Percentiles rank a stretch among this genome's conserved stretches.
These are phyloP conservation scores for Onthophagus sagittarius DNA, from an alignment of 2,888 invertebrate species.

Conservation along the genomic window DNA sequence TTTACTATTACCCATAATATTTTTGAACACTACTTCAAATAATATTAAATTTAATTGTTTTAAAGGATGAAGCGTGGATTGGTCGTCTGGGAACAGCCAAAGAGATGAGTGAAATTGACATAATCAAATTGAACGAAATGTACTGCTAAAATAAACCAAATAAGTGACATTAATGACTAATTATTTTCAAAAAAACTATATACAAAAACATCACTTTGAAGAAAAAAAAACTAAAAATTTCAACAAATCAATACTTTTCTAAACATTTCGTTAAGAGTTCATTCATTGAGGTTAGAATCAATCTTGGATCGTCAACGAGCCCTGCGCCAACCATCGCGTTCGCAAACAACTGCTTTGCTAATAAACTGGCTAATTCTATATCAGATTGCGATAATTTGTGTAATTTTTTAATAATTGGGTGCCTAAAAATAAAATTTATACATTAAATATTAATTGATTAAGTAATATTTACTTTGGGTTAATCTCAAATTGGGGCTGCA, in stretches of 20 bases:
- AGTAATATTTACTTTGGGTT: conserved; percentile 73
- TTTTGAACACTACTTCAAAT: too few species aligned
- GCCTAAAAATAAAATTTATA: conserved; percentile 51
- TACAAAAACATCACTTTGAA: background rate
- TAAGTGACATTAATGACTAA: background rate
- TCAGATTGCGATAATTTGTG: conserved; percentile 69
- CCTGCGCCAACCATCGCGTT: conserved; percentile 96
- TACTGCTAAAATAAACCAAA: background rate
- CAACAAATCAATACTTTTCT: conserved; percentile 55
- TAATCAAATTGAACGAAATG: conserved; percentile 8
- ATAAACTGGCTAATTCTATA: conserved; percentile 75
- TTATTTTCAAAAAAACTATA: too few species aligned
- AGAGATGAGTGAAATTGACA: conserved; percentile 9
- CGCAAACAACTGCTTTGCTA: conserved; percentile 81
- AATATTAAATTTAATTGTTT: too few species aligned
- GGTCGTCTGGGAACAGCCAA: background rate
- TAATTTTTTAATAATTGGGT: conserved; percentile 87
- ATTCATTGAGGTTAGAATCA: conserved; percentile 81
- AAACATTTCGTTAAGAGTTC: conserved; percentile 76
- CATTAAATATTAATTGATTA: background rate
- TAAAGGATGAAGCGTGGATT: background rate
- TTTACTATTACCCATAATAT: too few species aligned
- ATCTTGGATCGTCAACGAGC: conserved; percentile 85
- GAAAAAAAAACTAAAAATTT: background rate
- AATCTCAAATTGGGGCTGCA: conserved; percentile 90